phyloP scores from a whole-genome alignment of 2,113 vertebrate species.

The Psittacara wagleri region DNA sequence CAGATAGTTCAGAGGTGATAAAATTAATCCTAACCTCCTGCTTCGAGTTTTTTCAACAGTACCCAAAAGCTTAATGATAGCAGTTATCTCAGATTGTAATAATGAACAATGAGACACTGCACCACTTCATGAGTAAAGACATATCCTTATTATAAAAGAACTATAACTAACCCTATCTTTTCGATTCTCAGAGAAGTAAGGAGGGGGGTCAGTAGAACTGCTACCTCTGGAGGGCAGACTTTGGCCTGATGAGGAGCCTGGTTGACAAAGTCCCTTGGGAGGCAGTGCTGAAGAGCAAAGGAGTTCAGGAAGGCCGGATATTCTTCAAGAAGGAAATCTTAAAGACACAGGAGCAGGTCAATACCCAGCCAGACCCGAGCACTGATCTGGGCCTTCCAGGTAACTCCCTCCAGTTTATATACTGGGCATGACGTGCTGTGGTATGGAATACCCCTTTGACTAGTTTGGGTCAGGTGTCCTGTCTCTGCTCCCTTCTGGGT shows the following conservation, averaged over 20 bases:
- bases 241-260: not conserved
- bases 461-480: not conserved
- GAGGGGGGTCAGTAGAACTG: not conserved
- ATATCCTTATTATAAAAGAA: not conserved
- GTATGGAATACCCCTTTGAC: not conserved
- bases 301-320: not conserved
- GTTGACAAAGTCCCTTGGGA: not conserved
- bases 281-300: not conserved
- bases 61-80: not conserved
- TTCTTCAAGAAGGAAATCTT: not conserved
- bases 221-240: not conserved
- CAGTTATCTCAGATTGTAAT: not conserved
- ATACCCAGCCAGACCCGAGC: not conserved
- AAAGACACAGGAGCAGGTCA: not conserved
- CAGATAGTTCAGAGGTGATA: not conserved
- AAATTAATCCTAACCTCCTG: not conserved
- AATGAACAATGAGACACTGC: not conserved
- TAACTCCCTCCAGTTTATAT: not conserved
- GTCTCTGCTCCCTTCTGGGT: not conserved
- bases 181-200: not conserved
- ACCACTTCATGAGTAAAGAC: not conserved
- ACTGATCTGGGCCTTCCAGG: not conserved
- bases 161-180: not conserved
- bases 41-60: not conserved
- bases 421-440: not conserved